Evolutionary conservation across 2,113 vertebrate genomes (phyloP).

Genomic region (Microtus montanus): DNA sequence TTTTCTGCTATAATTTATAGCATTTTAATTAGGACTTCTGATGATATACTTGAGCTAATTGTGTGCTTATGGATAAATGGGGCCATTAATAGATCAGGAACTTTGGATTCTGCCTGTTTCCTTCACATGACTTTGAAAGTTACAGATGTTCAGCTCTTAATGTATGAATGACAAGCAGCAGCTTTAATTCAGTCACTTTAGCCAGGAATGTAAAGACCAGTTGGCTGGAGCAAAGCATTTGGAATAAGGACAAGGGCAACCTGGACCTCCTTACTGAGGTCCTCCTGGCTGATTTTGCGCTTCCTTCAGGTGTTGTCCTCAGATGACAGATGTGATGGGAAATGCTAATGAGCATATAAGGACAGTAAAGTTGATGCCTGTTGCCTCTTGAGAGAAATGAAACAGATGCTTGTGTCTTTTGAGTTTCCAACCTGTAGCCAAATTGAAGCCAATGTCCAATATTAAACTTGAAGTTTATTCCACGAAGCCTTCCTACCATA

Average conservation of each 20-base stretch:
- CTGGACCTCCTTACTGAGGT: not conserved
- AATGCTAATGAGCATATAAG: constrained; percentile 37
- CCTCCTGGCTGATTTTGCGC: not conserved
- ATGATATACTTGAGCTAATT: constrained; percentile 53
- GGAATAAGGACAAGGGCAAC: constrained; percentile 45
- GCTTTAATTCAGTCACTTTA: constrained; percentile 20
- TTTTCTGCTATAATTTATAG: constrained; percentile 75
- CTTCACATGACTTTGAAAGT: constrained; percentile 71
- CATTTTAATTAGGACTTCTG: constrained; percentile 68
- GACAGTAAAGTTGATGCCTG: constrained; percentile 34
- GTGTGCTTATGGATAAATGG: constrained; percentile 60
- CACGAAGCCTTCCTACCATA: not conserved
- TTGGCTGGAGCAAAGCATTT: not conserved
- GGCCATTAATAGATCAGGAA: constrained; percentile 51
- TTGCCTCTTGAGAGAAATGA: constrained; percentile 46
- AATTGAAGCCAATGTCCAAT: not conserved
- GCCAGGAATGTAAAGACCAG: constrained; percentile 18
- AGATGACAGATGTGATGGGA: constrained; percentile 59
- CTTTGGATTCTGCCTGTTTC: constrained; percentile 53
- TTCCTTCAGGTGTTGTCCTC: constrained; percentile 23
- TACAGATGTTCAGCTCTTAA: constrained; percentile 43
- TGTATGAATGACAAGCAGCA: constrained; percentile 59
- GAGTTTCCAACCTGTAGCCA: not conserved
- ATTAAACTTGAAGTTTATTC: not conserved
- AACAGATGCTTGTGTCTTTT: constrained; percentile 43